These are phyloP conservation scores for Copidosoma floridanum DNA, from an alignment of 1,140 invertebrate species.

Conservation along the genomic window DNA sequence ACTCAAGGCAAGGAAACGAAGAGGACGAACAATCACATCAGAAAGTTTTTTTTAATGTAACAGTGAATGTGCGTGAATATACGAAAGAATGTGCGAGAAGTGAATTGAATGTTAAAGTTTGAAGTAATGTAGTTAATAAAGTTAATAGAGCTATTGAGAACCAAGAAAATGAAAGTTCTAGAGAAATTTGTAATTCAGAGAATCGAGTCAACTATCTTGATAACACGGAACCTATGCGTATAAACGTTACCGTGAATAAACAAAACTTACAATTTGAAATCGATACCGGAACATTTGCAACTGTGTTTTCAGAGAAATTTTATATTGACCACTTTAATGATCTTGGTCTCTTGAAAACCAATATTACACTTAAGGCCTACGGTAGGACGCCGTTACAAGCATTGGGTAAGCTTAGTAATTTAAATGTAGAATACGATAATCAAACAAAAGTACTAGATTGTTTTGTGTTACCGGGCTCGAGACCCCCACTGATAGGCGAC, in stretches of 20 bases:
- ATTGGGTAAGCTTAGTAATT: conserved; percentile 3
- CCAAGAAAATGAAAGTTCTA: no score
- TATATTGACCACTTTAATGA: not conserved
- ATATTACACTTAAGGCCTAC: conserved; percentile 12
- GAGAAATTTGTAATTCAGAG: no score
- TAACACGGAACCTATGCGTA: not conserved
- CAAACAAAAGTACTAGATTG: not conserved
- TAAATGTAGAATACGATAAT: conserved; percentile 8
- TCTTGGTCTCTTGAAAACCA: not conserved
- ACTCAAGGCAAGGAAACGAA: no score
- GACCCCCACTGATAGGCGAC: not conserved
- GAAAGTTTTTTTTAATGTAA: no score
- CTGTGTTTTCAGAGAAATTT: conserved; percentile 12
- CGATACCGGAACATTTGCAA: conserved; percentile 17
- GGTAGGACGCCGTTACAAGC: not conserved
- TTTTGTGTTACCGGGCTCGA: conserved; percentile 20
- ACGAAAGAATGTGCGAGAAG: no score
- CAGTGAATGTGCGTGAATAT: no score
- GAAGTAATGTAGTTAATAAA: no score
- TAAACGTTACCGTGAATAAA: not conserved
- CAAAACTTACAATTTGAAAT: conserved; percentile 10
- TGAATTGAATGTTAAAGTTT: no score
- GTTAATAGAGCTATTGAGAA: no score
- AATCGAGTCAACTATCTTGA: no score
- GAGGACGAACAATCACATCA: no score